Conservation (phyloP, 2,113 vertebrate genomes). For the Nyctibius bracteatus region DNA sequence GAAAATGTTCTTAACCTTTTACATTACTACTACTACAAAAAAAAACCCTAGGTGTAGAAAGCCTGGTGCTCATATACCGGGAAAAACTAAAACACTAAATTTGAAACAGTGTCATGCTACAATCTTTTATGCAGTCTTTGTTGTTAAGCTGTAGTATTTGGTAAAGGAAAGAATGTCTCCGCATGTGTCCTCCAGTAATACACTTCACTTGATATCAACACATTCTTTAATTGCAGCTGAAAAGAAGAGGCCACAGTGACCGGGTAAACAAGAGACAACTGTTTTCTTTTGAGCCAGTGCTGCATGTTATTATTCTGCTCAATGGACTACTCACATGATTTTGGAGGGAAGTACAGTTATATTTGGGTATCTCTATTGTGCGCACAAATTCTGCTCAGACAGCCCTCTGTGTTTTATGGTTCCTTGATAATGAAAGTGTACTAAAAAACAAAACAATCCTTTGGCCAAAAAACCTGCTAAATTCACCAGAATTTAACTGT, state of each 20-base stretch:
- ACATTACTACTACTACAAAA: neutral
- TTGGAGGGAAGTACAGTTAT: neutral
- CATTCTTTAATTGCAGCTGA: neutral
- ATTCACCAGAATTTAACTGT: neutral
- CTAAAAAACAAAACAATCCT: neutral
- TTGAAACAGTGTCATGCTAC: neutral
- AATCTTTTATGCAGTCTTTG: neutral
- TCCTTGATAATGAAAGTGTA: neutral
- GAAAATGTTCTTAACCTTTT: constrained; percentile 52
- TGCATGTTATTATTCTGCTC: neutral
- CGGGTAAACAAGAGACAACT: neutral
- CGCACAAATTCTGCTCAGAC: neutral
- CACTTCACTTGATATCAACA: constrained; percentile 26
- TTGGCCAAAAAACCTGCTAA: neutral
- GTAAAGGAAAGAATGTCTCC: neutral
- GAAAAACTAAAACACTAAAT: neutral
- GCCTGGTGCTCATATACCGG: neutral
- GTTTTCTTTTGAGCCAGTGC: neutral
- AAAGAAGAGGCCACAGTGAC: neutral
- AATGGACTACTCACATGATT: neutral
- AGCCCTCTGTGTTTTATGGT: neutral
- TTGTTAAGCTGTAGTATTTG: neutral
- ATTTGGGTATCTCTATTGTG: neutral
- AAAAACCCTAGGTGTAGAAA: neutral
- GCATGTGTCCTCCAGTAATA: neutral